Conservation (phyloP, 2,797 vertebrate species). For the Malurus leucopterus region DNA sequence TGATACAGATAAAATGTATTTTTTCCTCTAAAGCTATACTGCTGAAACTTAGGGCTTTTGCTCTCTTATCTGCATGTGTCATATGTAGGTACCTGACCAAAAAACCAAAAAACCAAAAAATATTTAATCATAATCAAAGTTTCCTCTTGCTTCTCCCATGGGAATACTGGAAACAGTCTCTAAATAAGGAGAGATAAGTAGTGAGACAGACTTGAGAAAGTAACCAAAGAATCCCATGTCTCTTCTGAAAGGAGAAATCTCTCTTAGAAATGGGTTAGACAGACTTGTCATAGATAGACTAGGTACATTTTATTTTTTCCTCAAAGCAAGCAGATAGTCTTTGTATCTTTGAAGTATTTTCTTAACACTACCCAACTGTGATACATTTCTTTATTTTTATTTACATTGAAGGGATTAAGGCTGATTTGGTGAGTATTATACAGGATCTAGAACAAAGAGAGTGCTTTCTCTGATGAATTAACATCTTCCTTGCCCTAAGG, state of each 20-base stretch:
- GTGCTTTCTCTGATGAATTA: neutral
- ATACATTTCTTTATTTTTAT: constrained; percentile 5
- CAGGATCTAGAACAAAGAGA: neutral
- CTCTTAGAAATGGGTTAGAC: neutral
- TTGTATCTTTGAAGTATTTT: neutral
- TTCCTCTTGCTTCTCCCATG: neutral
- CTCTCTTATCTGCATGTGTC: neutral
- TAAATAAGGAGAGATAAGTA: neutral
- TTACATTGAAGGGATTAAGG: neutral
- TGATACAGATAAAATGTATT: neutral
- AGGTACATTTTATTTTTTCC: neutral
- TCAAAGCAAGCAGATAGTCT: neutral
- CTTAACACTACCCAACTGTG: neutral
- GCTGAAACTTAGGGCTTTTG: neutral
- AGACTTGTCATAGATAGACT: neutral
- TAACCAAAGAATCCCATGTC: neutral
- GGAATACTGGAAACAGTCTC: neutral
- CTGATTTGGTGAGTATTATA: neutral
- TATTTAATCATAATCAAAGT: neutral
- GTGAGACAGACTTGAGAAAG: neutral
- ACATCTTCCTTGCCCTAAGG: neutral
- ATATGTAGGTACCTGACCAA: neutral
- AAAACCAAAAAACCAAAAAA: neutral
- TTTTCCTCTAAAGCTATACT: neutral
- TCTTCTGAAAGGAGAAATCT: neutral